Evolutionary conservation across 2,888 invertebrate species (phyloP).

Genomic region (Nymphalis urticae): DNA sequence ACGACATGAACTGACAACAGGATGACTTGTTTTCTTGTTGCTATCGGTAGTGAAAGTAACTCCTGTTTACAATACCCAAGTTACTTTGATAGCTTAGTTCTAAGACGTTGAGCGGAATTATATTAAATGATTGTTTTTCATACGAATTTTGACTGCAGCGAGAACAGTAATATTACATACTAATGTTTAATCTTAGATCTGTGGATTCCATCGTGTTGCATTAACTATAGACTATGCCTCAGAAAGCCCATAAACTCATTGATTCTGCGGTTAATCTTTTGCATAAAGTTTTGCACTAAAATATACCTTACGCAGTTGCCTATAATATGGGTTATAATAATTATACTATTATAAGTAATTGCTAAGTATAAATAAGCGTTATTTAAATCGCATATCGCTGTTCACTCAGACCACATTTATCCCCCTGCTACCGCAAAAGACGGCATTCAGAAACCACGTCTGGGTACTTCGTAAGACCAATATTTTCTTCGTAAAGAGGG

Average conservation of each 20-base stretch:
- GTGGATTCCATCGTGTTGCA: no score
- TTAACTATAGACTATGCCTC: not conserved
- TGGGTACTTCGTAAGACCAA: constrained; percentile 78
- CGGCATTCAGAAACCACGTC: constrained; percentile 73
- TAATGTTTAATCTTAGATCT: no score
- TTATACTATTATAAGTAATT: no score
- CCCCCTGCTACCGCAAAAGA: constrained; percentile 61
- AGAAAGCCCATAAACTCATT: not conserved
- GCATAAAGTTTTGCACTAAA: not conserved
- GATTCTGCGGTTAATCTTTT: not conserved
- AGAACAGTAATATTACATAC: no score
- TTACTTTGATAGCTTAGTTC: constrained; percentile 44
- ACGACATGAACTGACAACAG: constrained; percentile 60
- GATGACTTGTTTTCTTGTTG: constrained; percentile 66
- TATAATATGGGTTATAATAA: not conserved
- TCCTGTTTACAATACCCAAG: constrained; percentile 66
- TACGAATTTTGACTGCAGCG: no score
- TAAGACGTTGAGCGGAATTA: constrained; percentile 6
- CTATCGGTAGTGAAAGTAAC: constrained; percentile 58
- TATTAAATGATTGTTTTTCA: no score
- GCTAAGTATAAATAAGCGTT: constrained; percentile 10
- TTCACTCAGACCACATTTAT: constrained; percentile 40
- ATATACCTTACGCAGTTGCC: not conserved
- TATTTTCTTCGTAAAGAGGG: constrained; percentile 76
- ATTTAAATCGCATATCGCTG: constrained; percentile 11